These are phyloP conservation scores for Pardosa pseudoannulata DNA, from an alignment of 2,888 invertebrate genomes.

Conservation along the genomic window DNA sequence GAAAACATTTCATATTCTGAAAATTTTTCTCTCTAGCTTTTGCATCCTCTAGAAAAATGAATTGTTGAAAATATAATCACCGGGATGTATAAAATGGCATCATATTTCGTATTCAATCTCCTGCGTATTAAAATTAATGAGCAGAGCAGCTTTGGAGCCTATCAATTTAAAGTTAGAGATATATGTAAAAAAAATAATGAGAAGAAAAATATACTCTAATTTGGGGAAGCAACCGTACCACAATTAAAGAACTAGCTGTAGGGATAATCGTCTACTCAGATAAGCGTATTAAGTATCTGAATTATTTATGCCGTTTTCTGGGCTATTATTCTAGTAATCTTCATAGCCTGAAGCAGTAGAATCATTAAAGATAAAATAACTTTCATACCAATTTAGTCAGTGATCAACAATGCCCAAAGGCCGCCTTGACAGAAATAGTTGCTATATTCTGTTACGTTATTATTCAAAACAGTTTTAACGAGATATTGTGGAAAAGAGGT, in stretches of 20 bases:
- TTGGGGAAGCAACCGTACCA: neutral
- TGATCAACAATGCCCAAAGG: neutral
- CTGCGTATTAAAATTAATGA: too few species aligned
- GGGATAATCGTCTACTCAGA: neutral
- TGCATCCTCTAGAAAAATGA: too few species aligned
- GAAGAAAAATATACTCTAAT: too few species aligned
- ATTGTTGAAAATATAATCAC: too few species aligned
- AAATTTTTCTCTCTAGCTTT: too few species aligned
- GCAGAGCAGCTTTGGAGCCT: too few species aligned
- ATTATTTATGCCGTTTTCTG: neutral
- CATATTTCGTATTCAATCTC: too few species aligned
- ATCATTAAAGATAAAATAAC: neutral
- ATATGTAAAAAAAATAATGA: too few species aligned
- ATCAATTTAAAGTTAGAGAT: too few species aligned
- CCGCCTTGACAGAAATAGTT: neutral
- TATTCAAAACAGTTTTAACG: neutral
- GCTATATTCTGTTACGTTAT: neutral
- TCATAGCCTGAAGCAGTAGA: neutral
- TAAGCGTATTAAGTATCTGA: neutral
- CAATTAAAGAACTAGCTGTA: neutral
- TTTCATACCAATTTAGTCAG: neutral
- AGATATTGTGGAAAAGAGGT: neutral
- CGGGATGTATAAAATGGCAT: too few species aligned
- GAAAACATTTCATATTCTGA: too few species aligned
- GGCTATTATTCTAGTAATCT: neutral